Base-by-base conservation (phyloP, 2,888 invertebrate genomes). In the Ectobius pallidus region DNA sequence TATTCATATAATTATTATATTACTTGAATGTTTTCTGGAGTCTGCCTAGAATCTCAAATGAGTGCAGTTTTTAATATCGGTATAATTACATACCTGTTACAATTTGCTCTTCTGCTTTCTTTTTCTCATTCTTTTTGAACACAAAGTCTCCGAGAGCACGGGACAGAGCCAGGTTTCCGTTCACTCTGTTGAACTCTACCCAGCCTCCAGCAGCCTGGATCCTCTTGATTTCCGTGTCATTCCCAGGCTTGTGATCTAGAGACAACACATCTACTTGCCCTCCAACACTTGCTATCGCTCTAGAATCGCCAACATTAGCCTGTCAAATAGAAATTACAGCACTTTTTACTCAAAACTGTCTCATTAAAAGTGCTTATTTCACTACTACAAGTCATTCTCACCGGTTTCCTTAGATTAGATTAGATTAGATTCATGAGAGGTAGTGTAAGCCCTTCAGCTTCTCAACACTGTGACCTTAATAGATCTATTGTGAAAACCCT, bases 131-230 rank as follows among this genome's bases (percentile, higher is more conserved):
- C 78, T 91, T 88, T 84, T 99, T 99, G 84, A 97, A 99, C 74
- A 94, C 92, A 83, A 97, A 99, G 85, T 99, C 99, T 0, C 99
- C 99, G 1, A 99, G 86, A 0, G 99, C 99, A 77, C 99, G 87
- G 1, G 98, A 98, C 65, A 99, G 85, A 1, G 99, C 99, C 77
- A 99, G 86, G 85, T 97, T 97, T 1, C 99, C 99, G 84, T 99
- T 99, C n/a, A 99, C 99, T 78, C 98, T 87, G 85, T 97, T 97
- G 78, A 94, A 92, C 82, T 98, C 96, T 1, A 99, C 98, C 92
- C 94, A 99, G 67, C 99, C 99, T 3, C 99, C 99, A 42, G 97
- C 99, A 1, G 95, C 94, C 42, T 85, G 83, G 78, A 99, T 99
- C 78, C 99, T 87, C 74, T 92, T 90, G 20, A 92, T 88, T 84